Percentiles rank a stretch among this genome's conserved stretches.
These are phyloP conservation scores for Pogonognathellus flavescens DNA, from an alignment of 1,140 invertebrate species.

Conservation along the genomic window DNA sequence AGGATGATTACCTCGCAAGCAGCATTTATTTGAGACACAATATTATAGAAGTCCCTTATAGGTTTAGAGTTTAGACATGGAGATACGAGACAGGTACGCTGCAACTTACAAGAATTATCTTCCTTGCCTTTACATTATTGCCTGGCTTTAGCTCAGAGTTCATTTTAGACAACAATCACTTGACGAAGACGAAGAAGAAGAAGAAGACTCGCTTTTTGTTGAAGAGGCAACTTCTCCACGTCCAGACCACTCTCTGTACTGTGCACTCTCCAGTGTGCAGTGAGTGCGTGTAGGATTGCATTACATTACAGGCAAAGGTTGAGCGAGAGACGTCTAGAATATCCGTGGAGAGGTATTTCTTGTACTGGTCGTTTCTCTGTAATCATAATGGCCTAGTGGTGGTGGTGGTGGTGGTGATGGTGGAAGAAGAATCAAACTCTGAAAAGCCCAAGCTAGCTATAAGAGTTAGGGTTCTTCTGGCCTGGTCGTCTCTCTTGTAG, in stretches of 20 bases:
- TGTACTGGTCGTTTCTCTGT: too few species aligned
- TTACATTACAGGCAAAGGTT: too few species aligned
- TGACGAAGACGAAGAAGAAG: not conserved
- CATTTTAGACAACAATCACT: constrained; percentile 26
- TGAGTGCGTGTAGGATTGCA: not conserved
- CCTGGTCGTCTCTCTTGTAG: not conserved
- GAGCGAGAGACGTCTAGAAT: too few species aligned
- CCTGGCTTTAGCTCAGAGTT: constrained; percentile 5
- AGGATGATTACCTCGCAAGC: not conserved
- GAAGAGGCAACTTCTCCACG: not conserved
- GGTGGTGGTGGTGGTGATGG: too few species aligned
- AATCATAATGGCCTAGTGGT: too few species aligned
- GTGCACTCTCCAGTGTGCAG: not conserved
- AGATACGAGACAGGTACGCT: constrained; percentile 1
- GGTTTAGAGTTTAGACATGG: too few species aligned
- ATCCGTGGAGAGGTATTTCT: too few species aligned
- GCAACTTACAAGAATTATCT: not conserved
- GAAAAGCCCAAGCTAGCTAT: too few species aligned
- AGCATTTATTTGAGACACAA: too few species aligned
- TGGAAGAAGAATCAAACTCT: too few species aligned
- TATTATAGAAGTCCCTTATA: too few species aligned
- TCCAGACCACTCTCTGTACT: not conserved
- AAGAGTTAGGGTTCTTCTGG: not conserved
- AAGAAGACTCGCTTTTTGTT: constrained; percentile 30
- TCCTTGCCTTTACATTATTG: constrained; percentile 15